Evolutionary conservation across 2,113 vertebrate species (phyloP).

Genomic region (Platysternon megacephalum): DNA sequence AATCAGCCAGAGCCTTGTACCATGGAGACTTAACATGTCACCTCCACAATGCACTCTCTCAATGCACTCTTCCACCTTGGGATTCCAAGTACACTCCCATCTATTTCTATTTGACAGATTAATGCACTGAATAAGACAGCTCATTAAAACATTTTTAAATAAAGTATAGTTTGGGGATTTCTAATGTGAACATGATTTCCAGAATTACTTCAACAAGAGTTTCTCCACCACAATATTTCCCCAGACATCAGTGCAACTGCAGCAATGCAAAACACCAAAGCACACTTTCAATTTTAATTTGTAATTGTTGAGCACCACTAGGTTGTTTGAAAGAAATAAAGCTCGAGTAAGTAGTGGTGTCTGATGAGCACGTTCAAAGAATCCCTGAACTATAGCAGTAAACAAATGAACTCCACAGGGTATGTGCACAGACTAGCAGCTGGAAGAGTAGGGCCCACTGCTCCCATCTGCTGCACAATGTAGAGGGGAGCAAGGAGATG

Average conservation of each 20-base stretch:
- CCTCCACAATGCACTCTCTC: background rate
- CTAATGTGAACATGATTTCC: constrained; percentile 58
- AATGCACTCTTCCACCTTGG: background rate
- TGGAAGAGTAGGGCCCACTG: background rate
- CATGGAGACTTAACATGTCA: background rate
- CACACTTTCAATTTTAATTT: constrained; percentile 68
- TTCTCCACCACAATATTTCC: constrained; percentile 49
- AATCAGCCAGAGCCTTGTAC: background rate
- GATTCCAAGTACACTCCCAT: constrained; percentile 25
- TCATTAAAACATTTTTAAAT: constrained; percentile 68
- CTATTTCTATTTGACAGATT: constrained; percentile 59
- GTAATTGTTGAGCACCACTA: constrained; percentile 58
- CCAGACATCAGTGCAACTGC: constrained; percentile 33
- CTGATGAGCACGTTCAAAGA: constrained; percentile 49
- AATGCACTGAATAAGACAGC: constrained; percentile 40
- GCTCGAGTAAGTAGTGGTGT: constrained; percentile 11
- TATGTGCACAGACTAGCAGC: constrained; percentile 1
- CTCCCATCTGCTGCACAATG: constrained; percentile 15
- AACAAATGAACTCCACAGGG: constrained; percentile 59
- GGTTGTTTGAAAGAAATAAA: constrained; percentile 24
- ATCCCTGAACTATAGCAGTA: constrained; percentile 26
- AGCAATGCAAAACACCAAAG: constrained; percentile 44
- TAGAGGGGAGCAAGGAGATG: background rate
- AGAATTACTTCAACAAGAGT: constrained; percentile 60
- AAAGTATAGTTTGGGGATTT: constrained; percentile 51